phyloP scores from a whole-genome alignment of 35 echinoderm and acorn worm genomes.

The Ophioderma brevispina region DNA sequence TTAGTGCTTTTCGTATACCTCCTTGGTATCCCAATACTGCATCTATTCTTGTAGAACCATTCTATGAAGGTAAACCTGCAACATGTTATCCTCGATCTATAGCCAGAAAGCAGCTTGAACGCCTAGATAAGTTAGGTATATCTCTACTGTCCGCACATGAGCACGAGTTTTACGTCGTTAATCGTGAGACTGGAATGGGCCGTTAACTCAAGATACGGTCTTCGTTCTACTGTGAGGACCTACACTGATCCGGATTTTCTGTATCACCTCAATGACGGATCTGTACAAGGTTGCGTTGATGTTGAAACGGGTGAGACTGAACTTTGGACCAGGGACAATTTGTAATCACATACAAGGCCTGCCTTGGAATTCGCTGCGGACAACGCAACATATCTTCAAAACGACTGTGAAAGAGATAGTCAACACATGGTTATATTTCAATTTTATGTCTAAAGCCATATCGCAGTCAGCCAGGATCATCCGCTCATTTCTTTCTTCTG shows the following conservation, averaged over 20 bases:
- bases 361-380: conserved; percentile 72
- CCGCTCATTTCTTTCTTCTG: conserved; percentile 71
- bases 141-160: conserved; percentile 57
- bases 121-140: conserved; percentile 35
- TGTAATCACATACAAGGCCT: conserved; percentile 73
- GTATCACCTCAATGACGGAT: conserved; percentile 18
- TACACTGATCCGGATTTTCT: conserved; percentile 54
- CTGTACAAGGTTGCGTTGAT: conserved; percentile 47
- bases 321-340: conserved; percentile 39
- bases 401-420: conserved; percentile 76
- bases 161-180: conserved; percentile 83
- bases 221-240: conserved; percentile 55
- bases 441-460: conserved; percentile 73
- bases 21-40: conserved; percentile 70
- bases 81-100: conserved; percentile 50
- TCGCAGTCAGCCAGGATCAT: conserved; percentile 24
- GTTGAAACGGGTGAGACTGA: conserved; percentile 58
- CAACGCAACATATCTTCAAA: conserved; percentile 61
- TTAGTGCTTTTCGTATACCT: conserved; percentile 60
- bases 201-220: conserved; percentile 30
- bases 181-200: conserved; percentile 54
- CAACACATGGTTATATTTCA: conserved; percentile 57
- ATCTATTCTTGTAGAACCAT: conserved; percentile 29
- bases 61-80: background rate
- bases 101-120: conserved; percentile 57